Percentiles rank a stretch among this genome's conserved stretches.
Evolutionary conservation across 2,797 vertebrate genomes (phyloP).

Genomic region (Anguilla marmorata): DNA sequence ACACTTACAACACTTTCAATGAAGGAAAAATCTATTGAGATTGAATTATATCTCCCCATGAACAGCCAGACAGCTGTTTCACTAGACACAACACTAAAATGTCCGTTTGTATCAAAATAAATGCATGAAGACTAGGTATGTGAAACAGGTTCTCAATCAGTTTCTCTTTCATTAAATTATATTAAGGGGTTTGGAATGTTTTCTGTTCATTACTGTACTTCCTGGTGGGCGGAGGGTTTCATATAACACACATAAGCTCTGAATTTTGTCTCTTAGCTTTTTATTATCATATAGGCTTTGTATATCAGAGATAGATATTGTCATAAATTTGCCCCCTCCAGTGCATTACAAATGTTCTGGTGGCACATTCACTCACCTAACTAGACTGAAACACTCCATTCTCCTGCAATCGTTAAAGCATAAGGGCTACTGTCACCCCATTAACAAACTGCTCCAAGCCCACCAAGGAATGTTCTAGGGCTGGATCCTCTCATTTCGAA

Average conservation of each 20-base stretch:
- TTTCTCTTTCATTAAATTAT: not conserved
- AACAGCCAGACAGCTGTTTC: not conserved
- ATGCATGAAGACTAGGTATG: not conserved
- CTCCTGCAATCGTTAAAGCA: not conserved
- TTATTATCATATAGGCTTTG: constrained; percentile 11
- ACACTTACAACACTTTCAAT: not conserved
- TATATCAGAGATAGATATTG: constrained; percentile 15
- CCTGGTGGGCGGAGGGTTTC: not conserved
- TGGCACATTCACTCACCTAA: not conserved
- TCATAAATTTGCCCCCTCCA: not conserved
- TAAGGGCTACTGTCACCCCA: not conserved
- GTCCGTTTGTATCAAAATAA: not conserved
- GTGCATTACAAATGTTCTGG: constrained; percentile 10
- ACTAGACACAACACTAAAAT: not conserved
- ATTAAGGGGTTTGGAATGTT: not conserved
- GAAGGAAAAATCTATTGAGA: not conserved
- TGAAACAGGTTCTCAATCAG: not conserved
- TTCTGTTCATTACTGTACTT: not conserved
- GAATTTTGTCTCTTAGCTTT: constrained; percentile 16
- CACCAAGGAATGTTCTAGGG: not conserved
- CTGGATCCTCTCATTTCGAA: not conserved
- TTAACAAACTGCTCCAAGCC: not conserved
- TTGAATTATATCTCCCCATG: not conserved
- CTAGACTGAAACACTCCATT: not conserved
- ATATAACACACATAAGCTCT: not conserved